Evolutionary conservation across 1,140 invertebrate genomes (phyloP), one percentile per base, ranked within the genome.

Genomic region (Spodoptera frugiperda): DNA sequence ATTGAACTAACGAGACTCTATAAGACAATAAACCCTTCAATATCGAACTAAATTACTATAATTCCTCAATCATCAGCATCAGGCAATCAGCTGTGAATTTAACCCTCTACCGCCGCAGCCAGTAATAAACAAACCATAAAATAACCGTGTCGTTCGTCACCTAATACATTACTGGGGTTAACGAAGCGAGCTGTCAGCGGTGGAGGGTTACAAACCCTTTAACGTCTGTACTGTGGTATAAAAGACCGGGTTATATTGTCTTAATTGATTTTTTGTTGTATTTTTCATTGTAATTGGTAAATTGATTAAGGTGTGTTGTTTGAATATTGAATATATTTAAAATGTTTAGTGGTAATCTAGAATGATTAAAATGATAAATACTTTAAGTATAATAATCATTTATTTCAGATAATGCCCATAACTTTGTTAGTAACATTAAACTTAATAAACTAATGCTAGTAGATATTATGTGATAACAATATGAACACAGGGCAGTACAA

Each of bases 121-220:
- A 15, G 19, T 67, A 39, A 15, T 10, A 17, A 70, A 70, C 67
- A 70, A 70, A 70, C 67, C 67, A 15, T 70, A 33, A 70, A 70
- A 70, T 70, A 54, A 54, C 49, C 51, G 33, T 70, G 54, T 70
- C 67, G 51, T 53, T 70, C 67, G 9, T 53, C 67, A 70, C 25
- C 33, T 54, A 54, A 33, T 30, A 68, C 44, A 8, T 51, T 49
- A 70, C 49, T 53, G 39, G 57, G 49, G 67, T 70, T 70, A 70
- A 70, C 67, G 48, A 70, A 54, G 65, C 21, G 25, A 68, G 11
- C 49, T 53, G 48, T 70, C 44, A 30, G 44, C 19, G 19, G 9
- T 14, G 19, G 33, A 39, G 51, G 67, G 49, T 53, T 68, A 39
- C 19, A 54, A 65, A 70, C 67, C 67, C 67, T 70, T 17, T 70